Conservation (phyloP, 1,140 invertebrate species). For the Neotoxoptera formosana region DNA sequence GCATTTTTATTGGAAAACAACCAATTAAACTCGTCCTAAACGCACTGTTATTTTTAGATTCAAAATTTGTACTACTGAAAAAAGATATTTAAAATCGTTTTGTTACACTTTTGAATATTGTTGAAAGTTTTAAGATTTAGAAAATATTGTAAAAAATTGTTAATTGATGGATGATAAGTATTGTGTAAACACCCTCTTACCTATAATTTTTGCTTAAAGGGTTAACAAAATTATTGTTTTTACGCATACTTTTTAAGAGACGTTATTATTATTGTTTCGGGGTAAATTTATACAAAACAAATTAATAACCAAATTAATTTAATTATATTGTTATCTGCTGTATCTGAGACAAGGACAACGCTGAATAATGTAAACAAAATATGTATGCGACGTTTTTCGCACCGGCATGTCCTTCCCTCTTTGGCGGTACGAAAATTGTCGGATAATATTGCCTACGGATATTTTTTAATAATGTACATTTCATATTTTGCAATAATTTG, state of each 20-base stretch:
- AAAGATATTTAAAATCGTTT: conserved; percentile 49
- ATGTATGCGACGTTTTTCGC: conserved; percentile 58
- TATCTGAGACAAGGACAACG: conserved; percentile 57
- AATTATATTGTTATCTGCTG: conserved; percentile 57
- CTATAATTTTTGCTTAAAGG: conserved; percentile 56
- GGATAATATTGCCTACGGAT: conserved; percentile 57
- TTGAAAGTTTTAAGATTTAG: conserved; percentile 57
- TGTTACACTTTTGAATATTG: conserved; percentile 57
- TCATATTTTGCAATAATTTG: conserved; percentile 58
- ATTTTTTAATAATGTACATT: conserved; percentile 58
- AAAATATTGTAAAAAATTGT: conserved; percentile 57
- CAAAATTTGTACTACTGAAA: conserved; percentile 53
- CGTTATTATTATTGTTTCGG: conserved; percentile 57
- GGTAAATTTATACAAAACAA: conserved; percentile 56
- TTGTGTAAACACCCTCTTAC: conserved; percentile 52
- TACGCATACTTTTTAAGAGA: conserved; percentile 50
- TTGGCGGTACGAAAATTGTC: conserved; percentile 58
- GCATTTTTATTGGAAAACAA: conserved; percentile 55
- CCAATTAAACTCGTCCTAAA: conserved; percentile 54
- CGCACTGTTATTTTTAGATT: conserved; percentile 57
- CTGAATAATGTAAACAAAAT: conserved; percentile 58
- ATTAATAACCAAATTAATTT: conserved; percentile 53
- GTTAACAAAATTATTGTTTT: conserved; percentile 51
- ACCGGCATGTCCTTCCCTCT: conserved; percentile 58
- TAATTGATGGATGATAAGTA: conserved; percentile 58